Evolutionary conservation across 1,140 invertebrate species (phyloP).

Genomic region (Cardiocondyla obscurior): DNA sequence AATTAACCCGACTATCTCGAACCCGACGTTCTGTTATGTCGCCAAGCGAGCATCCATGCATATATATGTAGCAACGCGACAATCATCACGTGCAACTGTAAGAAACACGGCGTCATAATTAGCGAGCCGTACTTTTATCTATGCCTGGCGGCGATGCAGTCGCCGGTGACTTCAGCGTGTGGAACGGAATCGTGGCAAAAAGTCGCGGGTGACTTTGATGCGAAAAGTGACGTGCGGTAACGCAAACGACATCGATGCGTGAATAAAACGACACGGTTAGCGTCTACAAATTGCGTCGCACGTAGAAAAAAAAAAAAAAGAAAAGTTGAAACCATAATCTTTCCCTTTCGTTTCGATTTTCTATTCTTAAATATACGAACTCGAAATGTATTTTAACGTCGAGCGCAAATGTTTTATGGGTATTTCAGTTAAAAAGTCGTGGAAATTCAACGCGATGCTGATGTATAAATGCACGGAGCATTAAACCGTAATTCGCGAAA

Average conservation of each 20-base stretch:
- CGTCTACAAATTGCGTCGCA: not conserved
- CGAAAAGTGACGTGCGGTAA: not conserved
- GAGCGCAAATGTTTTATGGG: not conserved
- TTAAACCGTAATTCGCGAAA: not conserved
- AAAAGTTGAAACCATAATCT: too few species aligned
- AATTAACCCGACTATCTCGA: constrained; percentile 77
- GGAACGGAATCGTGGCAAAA: too few species aligned
- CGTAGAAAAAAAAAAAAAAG: not conserved
- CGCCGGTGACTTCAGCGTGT: too few species aligned
- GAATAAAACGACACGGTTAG: not conserved
- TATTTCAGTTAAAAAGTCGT: not conserved
- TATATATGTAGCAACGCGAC: not conserved
- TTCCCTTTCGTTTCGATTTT: too few species aligned
- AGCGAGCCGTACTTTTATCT: not conserved
- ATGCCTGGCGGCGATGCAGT: not conserved
- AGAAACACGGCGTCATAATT: not conserved
- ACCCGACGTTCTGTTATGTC: constrained; percentile 74
- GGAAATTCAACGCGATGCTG: not conserved
- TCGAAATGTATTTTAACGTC: not conserved
- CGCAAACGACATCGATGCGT: not conserved
- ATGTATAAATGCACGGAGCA: not conserved
- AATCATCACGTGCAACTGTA: not conserved
- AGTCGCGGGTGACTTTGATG: not conserved
- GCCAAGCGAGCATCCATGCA: not conserved
- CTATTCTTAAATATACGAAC: too few species aligned